phyloP scores from a whole-genome alignment of 1,140 invertebrate genomes.

The Philaenus spumarius region DNA sequence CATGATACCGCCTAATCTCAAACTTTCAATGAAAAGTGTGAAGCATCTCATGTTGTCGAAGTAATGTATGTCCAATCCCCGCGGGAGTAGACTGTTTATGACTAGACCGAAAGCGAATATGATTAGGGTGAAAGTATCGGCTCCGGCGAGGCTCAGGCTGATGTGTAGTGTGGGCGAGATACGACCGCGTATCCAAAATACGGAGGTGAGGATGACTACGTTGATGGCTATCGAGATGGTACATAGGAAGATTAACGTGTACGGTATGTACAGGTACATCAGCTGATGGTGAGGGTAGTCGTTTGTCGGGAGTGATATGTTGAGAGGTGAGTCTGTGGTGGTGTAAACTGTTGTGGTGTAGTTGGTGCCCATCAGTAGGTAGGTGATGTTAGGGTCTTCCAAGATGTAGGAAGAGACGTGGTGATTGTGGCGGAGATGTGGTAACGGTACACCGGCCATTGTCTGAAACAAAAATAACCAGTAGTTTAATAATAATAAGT shows the following conservation, averaged over 20 bases:
- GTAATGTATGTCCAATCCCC: neutral
- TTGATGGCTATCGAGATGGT: slow-evolving; percentile 45
- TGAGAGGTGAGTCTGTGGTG: neutral
- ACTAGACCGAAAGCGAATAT: slow-evolving; percentile 44
- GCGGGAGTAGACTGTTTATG: slow-evolving; percentile 44
- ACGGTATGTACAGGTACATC: neutral
- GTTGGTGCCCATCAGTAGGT: neutral
- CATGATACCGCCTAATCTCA: slow-evolving; percentile 47
- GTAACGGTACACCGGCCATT: neutral
- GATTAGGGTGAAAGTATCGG: slow-evolving; percentile 48
- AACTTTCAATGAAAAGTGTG: slow-evolving; percentile 41
- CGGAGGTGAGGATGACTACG: slow-evolving; percentile 44
- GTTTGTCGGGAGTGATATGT: neutral
- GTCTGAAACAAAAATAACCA: neutral
- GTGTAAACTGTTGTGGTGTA: neutral
- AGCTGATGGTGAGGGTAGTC: neutral
- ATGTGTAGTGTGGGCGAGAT: slow-evolving; percentile 52
- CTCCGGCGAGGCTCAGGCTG: slow-evolving; percentile 50
- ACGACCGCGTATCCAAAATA: slow-evolving; percentile 46
- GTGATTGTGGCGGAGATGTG: neutral
- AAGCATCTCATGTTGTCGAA: slow-evolving; percentile 33
- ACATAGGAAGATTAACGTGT: slow-evolving; percentile 43
- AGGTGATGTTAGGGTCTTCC: neutral
- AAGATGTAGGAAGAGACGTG: neutral
- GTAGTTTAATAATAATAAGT: too few relatives aligned